A percentile compares a stretch with the other conserved stretches of the same genome.
These are phyloP conservation scores for Oreocharis arfaki DNA, from an alignment of 2,113 vertebrate genomes.

Conservation along the genomic window DNA sequence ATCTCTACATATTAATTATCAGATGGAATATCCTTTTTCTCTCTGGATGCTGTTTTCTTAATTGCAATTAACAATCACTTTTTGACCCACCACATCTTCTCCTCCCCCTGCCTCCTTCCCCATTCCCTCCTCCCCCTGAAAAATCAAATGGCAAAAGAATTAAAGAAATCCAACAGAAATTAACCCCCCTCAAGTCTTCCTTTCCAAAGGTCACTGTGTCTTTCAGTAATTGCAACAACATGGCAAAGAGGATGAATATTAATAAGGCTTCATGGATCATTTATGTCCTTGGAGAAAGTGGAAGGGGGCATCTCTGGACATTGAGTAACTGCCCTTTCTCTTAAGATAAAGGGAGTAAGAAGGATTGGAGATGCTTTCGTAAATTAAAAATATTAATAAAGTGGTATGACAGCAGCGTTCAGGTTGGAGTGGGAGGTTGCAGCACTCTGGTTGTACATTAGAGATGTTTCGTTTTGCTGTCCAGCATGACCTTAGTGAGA, in stretches of 20 bases:
- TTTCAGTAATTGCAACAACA: constrained; percentile 67
- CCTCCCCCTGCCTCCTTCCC: constrained; percentile 1
- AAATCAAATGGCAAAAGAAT: constrained; percentile 57
- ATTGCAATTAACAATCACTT: constrained; percentile 68
- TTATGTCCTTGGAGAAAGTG: constrained; percentile 43
- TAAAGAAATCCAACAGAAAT: constrained; percentile 49
- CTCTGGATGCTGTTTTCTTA: constrained; percentile 53
- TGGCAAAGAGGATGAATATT: constrained; percentile 62
- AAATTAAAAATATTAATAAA: neutral
- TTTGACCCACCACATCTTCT: constrained; percentile 49
- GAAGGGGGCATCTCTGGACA: constrained; percentile 16
- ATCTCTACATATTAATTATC: constrained; percentile 61
- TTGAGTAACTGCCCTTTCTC: neutral
- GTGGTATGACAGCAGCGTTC: neutral
- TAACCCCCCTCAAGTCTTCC: constrained; percentile 31
- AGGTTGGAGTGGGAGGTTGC: neutral
- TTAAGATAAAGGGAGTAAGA: neutral
- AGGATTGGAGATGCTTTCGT: neutral
- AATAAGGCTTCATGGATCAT: constrained; percentile 41
- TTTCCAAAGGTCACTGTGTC: constrained; percentile 65
- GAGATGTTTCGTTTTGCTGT: neutral
- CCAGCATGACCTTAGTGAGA: neutral
- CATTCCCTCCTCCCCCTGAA: neutral
- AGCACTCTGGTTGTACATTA: neutral
- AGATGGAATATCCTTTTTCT: constrained; percentile 54